Conservation (phyloP, 1,140 invertebrate species). For the Patella vulgata region DNA sequence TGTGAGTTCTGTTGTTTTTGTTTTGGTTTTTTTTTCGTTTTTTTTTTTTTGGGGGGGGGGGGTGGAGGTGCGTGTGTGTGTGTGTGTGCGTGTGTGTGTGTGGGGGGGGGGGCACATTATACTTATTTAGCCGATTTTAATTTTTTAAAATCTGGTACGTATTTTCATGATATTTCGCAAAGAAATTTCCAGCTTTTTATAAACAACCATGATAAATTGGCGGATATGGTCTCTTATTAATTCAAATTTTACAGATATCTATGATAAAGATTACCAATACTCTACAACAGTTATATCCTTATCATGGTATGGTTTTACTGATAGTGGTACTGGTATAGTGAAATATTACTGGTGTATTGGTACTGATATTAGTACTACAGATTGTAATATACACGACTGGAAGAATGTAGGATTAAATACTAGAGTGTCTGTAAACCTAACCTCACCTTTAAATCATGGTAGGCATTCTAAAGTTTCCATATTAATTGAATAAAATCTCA, state of each 20-base stretch:
- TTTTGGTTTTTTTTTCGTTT: too few relatives aligned
- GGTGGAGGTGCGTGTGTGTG: too few relatives aligned
- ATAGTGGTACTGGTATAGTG: slow-evolving; percentile 19
- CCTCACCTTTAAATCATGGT: slow-evolving; percentile 16
- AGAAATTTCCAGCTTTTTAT: not conserved
- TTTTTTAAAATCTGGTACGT: too few relatives aligned
- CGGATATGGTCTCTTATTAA: too few relatives aligned
- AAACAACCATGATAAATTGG: too few relatives aligned
- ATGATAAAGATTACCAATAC: slow-evolving; percentile 34
- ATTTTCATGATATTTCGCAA: too few relatives aligned
- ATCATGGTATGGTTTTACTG: slow-evolving; percentile 34
- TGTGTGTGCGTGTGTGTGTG: too few relatives aligned
- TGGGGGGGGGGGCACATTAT: too few relatives aligned
- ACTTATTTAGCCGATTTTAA: too few relatives aligned
- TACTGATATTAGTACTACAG: slow-evolving; percentile 7
- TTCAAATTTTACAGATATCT: slow-evolving; percentile 13
- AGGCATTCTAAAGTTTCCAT: not conserved
- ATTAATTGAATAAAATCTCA: too few relatives aligned
- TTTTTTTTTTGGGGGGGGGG: too few relatives aligned
- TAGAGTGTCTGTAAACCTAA: slow-evolving; percentile 9
- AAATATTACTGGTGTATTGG: slow-evolving; percentile 39
- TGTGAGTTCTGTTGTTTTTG: too few relatives aligned
- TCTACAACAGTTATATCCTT: slow-evolving; percentile 10
- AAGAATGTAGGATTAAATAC: slow-evolving; percentile 29
- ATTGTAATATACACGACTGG: slow-evolving; percentile 22